Conservation (phyloP, 2,113 vertebrate genomes). For the Fukomys damarensis region DNA sequence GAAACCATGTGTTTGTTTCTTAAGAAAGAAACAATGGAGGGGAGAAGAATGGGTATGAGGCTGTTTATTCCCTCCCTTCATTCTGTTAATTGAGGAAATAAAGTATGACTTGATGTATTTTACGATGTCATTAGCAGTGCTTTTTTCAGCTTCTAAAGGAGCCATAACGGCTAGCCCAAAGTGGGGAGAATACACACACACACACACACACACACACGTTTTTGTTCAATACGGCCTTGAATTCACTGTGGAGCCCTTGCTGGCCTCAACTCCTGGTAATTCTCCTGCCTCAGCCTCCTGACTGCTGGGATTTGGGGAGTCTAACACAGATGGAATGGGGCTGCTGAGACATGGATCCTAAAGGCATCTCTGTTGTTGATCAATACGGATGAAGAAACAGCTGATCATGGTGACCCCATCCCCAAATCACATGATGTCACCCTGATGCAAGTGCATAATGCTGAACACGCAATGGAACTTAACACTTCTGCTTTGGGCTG, state of each 20-base stretch:
- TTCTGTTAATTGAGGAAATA: constrained; percentile 48
- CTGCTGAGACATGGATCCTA: not conserved
- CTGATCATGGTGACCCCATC: fast-evolving
- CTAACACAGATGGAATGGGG: not conserved
- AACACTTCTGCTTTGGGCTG: not conserved
- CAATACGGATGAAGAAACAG: not conserved
- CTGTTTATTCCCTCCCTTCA: not conserved
- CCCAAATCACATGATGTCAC: not conserved
- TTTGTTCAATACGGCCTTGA: not conserved
- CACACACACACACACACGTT: too few relatives aligned
- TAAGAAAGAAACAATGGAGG: constrained; percentile 63
- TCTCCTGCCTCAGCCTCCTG: not conserved
- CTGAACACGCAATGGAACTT: not conserved
- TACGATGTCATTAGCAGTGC: not conserved
- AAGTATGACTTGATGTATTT: not conserved
- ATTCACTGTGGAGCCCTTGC: not conserved
- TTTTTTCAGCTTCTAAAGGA: not conserved
- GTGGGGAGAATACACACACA: too few relatives aligned
- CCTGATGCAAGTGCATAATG: not conserved
- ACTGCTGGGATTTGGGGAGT: not conserved
- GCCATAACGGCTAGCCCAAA: not conserved
- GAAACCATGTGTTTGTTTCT: constrained; percentile 74
- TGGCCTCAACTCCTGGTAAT: not conserved
- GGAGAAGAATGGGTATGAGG: not conserved
- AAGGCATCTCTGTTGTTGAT: not conserved